phyloP scores from a whole-genome alignment of 2,888 invertebrate species.

The Platycnemis pennipes region DNA sequence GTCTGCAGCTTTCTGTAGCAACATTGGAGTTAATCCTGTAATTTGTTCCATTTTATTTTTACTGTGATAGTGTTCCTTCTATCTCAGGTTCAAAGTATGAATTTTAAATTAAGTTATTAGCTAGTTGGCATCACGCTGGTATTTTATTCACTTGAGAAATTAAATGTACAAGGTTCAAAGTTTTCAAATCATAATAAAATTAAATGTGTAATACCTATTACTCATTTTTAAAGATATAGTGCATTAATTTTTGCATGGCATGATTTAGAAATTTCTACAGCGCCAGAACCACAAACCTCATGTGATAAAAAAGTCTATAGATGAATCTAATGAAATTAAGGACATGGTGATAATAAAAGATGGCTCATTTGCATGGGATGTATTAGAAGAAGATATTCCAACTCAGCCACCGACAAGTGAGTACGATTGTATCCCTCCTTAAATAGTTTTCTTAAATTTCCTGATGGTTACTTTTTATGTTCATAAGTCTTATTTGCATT shows the following conservation, averaged over 20 bases:
- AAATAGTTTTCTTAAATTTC: background rate
- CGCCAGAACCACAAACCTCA: slow-evolving; percentile 77
- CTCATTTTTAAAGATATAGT: background rate
- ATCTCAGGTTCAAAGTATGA: too few species aligned
- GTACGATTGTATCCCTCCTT: background rate
- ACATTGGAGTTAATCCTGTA: too few species aligned
- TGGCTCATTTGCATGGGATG: slow-evolving; percentile 79
- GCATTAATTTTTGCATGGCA: background rate
- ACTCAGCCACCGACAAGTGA: slow-evolving; percentile 63
- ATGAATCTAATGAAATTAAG: slow-evolving; percentile 76
- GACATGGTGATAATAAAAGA: slow-evolving; percentile 75
- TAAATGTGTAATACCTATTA: too few species aligned
- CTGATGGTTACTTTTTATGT: background rate
- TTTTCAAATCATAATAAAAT: too few species aligned
- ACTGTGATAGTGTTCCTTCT: too few species aligned
- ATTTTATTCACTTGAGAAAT: too few species aligned
- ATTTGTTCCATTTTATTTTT: too few species aligned
- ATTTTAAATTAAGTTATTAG: too few species aligned
- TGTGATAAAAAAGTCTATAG: slow-evolving; percentile 70
- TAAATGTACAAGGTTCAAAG: too few species aligned
- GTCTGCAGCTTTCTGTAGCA: too few species aligned
- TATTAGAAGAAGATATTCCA: background rate
- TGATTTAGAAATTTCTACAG: slow-evolving; percentile 75
- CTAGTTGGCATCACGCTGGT: too few species aligned
- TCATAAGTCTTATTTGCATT: background rate